Percentiles rank a stretch among this genome's conserved stretches.
phyloP scores from a whole-genome alignment of 2,113 vertebrate genomes.

The Bothrops jararaca region DNA sequence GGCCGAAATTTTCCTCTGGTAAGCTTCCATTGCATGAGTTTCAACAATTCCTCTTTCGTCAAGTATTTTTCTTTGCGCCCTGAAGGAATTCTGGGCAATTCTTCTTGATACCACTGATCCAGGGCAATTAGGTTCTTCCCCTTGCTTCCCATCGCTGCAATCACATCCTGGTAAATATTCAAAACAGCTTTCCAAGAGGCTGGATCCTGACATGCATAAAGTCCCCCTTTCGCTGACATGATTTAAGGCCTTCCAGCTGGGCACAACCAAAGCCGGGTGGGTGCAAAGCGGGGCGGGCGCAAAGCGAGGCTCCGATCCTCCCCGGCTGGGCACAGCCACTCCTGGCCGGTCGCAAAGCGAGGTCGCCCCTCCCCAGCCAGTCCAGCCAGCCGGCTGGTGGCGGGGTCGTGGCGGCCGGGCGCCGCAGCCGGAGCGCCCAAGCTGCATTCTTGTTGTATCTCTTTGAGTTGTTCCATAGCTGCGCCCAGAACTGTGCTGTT shows the following conservation, averaged over 20 bases:
- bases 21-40: slow-evolving; percentile 79
- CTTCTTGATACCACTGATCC: slow-evolving; percentile 79
- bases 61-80: slow-evolving; percentile 63
- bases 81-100: slow-evolving; percentile 62
- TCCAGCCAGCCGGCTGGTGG: too few relatives aligned
- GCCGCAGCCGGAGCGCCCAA: too few relatives aligned
- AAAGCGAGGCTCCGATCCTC: too few relatives aligned
- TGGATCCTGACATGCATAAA: slow-evolving; percentile 65
- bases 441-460: neutral
- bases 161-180: slow-evolving; percentile 64
- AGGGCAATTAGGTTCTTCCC: slow-evolving; percentile 66
- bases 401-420: too few relatives aligned
- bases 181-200: slow-evolving; percentile 57
- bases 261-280: too few relatives aligned
- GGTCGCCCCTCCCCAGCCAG: too few relatives aligned
- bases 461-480: neutral
- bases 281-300: too few relatives aligned
- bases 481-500: neutral
- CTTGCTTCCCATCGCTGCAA: slow-evolving; percentile 61
- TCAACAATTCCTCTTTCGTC: slow-evolving; percentile 67
- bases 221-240: slow-evolving; percentile 34
- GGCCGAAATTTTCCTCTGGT: slow-evolving; percentile 76
- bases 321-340: too few relatives aligned
- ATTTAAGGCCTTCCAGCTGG: neutral
- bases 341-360: too few relatives aligned